Evolutionary conservation across 2,113 vertebrate genomes (phyloP).

Genomic region (Triplophysa siluroides): DNA sequence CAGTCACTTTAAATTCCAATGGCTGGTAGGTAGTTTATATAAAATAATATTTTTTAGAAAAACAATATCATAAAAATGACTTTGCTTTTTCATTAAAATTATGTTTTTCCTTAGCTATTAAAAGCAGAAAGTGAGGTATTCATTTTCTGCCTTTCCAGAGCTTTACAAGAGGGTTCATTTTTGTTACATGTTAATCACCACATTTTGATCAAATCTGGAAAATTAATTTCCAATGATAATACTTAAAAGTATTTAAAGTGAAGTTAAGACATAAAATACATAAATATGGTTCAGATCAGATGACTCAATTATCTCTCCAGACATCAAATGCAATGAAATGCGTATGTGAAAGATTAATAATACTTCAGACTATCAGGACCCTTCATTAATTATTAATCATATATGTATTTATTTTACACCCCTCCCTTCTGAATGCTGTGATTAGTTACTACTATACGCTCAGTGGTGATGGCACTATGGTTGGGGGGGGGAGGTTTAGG

Average conservation of each 20-base stretch:
- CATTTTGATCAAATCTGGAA: neutral
- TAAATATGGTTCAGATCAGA: slow-evolving; percentile 8
- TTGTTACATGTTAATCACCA: neutral
- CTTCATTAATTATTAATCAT: slow-evolving; percentile 65
- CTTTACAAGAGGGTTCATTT: neutral
- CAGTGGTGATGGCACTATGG: slow-evolving; percentile 56
- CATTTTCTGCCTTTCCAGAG: neutral
- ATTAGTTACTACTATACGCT: slow-evolving; percentile 45
- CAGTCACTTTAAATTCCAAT: too few relatives aligned
- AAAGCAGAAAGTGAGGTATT: too few relatives aligned
- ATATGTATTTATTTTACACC: slow-evolving; percentile 59
- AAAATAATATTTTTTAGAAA: too few relatives aligned
- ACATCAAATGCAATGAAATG: slow-evolving; percentile 54
- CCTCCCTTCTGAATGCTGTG: slow-evolving; percentile 1
- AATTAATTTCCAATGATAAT: neutral
- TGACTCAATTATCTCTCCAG: slow-evolving; percentile 34
- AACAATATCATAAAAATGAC: too few relatives aligned
- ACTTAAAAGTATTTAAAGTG: neutral
- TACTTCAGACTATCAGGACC: slow-evolving; percentile 58
- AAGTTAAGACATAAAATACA: neutral
- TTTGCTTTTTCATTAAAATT: too few relatives aligned
- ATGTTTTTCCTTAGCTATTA: too few relatives aligned
- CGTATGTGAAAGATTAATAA: slow-evolving; percentile 64
- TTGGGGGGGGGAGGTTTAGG: too few relatives aligned
- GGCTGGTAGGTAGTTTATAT: too few relatives aligned